These are phyloP conservation scores for Microtus oregoni DNA, from an alignment of 2,113 vertebrate genomes.

Conservation along the genomic window DNA sequence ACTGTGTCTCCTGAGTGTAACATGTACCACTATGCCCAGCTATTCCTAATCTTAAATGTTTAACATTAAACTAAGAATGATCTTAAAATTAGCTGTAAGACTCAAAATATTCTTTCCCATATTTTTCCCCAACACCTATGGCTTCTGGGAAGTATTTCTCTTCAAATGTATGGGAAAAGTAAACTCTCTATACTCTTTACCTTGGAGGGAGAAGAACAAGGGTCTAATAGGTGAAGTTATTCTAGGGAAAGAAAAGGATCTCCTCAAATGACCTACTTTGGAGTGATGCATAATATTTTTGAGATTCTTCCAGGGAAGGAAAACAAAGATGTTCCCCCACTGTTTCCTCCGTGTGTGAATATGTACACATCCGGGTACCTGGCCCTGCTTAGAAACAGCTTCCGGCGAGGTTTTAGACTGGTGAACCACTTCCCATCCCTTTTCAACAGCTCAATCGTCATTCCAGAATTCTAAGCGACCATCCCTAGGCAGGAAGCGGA, in stretches of 20 bases:
- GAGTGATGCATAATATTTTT: background rate
- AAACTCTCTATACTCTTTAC: conserved; percentile 16
- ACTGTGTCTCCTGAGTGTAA: background rate
- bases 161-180: background rate
- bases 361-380: fast-evolving
- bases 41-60: conserved; percentile 43
- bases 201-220: background rate
- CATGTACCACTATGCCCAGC: background rate
- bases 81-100: conserved; percentile 38
- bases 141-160: conserved; percentile 30
- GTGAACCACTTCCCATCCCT: background rate
- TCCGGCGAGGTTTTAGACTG: background rate
- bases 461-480: background rate
- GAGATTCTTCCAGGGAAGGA: background rate
- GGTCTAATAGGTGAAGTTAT: background rate
- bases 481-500: background rate
- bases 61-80: conserved; percentile 39
- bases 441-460: background rate
- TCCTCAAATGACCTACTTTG: background rate
- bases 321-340: background rate
- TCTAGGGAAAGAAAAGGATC: background rate
- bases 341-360: background rate
- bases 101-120: conserved; percentile 40
- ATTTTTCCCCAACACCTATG: background rate
- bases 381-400: background rate